phyloP scores from a whole-genome alignment of 1,140 invertebrate genomes.

The Theocolax elegans region DNA sequence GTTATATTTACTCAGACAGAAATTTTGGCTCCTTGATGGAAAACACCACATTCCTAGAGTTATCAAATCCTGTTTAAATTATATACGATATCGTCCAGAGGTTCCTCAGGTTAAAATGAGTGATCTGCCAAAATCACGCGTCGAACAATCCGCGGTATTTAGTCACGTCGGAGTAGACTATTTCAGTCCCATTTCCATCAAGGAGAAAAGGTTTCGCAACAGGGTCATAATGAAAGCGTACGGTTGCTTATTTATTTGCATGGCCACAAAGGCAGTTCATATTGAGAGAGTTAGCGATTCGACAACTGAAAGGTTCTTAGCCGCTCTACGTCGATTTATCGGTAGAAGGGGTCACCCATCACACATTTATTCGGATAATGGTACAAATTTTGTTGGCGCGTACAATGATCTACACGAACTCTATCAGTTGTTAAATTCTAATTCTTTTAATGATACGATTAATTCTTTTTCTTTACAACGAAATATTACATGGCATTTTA shows the following conservation, averaged over 20 bases:
- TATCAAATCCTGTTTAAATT: slow-evolving; percentile 43
- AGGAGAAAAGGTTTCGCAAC: slow-evolving; percentile 33
- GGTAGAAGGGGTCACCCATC: slow-evolving; percentile 46
- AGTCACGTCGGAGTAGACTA: slow-evolving; percentile 57
- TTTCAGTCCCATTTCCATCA: slow-evolving; percentile 55
- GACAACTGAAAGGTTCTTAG: slow-evolving; percentile 57
- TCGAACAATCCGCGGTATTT: slow-evolving; percentile 53
- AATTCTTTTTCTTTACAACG: not conserved
- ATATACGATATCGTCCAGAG: slow-evolving; percentile 38
- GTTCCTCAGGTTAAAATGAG: slow-evolving; percentile 50
- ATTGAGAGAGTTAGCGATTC: slow-evolving; percentile 59
- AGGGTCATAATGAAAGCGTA: slow-evolving; percentile 44
- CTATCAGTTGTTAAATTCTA: not conserved
- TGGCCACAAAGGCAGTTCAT: slow-evolving; percentile 56
- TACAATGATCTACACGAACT: slow-evolving; percentile 27
- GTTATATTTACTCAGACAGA: slow-evolving; percentile 34
- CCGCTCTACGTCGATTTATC: slow-evolving; percentile 56
- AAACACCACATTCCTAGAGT: slow-evolving; percentile 33
- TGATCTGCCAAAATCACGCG: slow-evolving; percentile 51
- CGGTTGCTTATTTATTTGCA: slow-evolving; percentile 48
- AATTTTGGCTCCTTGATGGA: slow-evolving; percentile 46
- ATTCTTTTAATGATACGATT: not conserved
- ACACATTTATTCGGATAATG: slow-evolving; percentile 46
- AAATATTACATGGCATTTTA: slow-evolving; percentile 2
- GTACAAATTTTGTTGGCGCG: slow-evolving; percentile 48